Percentiles rank a stretch among this genome's conserved stretches.
phyloP scores from a whole-genome alignment of 1,140 invertebrate genomes.

The Hycleus phaleratus region DNA sequence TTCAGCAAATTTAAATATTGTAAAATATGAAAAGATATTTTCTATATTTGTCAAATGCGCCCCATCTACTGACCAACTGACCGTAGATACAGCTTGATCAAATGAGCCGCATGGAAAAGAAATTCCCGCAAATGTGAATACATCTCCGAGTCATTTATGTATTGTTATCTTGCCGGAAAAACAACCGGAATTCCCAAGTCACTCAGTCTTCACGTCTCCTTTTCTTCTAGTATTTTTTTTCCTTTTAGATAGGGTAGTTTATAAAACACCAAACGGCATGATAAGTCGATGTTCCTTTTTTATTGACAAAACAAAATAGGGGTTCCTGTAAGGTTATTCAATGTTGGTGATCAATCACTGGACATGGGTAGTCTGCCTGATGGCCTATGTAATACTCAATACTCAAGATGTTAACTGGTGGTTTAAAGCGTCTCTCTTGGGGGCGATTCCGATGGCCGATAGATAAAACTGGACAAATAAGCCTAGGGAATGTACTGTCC shows the following conservation, averaged over 20 bases:
- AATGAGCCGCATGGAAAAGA: conserved; percentile 34
- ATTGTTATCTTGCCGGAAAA: conserved; percentile 28
- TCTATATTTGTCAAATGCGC: conserved; percentile 34
- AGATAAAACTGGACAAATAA: conserved; percentile 26
- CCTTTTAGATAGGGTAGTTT: conserved; percentile 24
- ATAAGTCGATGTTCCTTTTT: conserved; percentile 33
- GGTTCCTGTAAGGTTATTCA: conserved; percentile 24
- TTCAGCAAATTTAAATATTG: no score
- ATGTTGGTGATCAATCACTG: conserved; percentile 39
- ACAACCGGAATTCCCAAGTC: conserved; percentile 26
- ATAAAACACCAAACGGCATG: conserved; percentile 33
- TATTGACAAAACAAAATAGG: conserved; percentile 26
- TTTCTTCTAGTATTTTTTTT: neutral
- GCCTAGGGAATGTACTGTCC: neutral
- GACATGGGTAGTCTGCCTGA: conserved; percentile 31
- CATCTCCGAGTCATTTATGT: conserved; percentile 38
- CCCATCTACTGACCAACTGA: conserved; percentile 39
- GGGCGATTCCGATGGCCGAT: conserved; percentile 29
- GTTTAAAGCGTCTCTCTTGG: conserved; percentile 38
- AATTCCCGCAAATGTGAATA: conserved; percentile 39
- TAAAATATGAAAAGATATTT: neutral
- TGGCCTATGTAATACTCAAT: conserved; percentile 40
- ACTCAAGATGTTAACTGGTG: conserved; percentile 41
- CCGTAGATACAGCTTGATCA: conserved; percentile 27
- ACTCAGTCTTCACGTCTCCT: conserved; percentile 19